phyloP scores from a whole-genome alignment of 2,113 vertebrate genomes.

The Sturnira hondurensis region DNA sequence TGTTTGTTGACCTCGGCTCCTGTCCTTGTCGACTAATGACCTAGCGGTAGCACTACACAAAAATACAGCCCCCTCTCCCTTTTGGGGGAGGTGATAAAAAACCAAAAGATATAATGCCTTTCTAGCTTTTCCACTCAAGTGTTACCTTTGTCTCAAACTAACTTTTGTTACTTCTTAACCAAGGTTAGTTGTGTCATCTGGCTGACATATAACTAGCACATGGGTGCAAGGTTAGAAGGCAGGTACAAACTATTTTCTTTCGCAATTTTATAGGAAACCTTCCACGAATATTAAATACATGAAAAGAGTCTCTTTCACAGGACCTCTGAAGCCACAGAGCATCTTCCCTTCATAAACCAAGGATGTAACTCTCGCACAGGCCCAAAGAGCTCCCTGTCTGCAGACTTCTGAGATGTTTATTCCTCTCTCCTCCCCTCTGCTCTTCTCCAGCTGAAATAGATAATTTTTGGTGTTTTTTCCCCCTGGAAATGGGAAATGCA shows the following conservation, averaged over 20 bases:
- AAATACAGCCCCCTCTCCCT: neutral
- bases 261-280: neutral
- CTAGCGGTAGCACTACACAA: neutral
- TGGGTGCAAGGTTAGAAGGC: neutral
- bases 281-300: neutral
- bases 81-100: neutral
- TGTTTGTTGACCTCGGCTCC: neutral
- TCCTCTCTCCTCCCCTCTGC: neutral
- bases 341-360: neutral
- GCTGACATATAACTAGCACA: neutral
- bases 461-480: neutral
- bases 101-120: neutral
- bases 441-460: constrained; percentile 15
- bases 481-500: constrained; percentile 29
- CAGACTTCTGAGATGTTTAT: neutral
- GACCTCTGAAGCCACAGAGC: neutral
- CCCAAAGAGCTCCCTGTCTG: neutral
- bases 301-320: neutral
- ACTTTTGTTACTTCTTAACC: neutral
- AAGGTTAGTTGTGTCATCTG: neutral
- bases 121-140: neutral
- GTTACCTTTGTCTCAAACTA: neutral
- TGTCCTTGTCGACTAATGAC: neutral
- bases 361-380: neutral
- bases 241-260: neutral